Evolutionary conservation across 2,888 invertebrate genomes (phyloP).

Genomic region (Parnassius smintheus): DNA sequence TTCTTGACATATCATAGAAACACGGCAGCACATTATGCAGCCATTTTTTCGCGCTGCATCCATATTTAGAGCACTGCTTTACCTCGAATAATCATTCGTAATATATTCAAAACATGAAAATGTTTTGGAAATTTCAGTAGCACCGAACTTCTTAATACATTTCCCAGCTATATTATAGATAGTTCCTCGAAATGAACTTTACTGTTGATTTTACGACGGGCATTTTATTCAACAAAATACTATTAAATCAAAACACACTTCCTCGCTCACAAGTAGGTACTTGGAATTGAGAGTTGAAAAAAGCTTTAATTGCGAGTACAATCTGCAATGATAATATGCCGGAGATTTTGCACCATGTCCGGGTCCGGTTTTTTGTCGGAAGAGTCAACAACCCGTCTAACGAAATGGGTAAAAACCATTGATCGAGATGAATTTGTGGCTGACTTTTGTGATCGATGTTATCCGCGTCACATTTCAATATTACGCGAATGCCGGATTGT

Average conservation of each 20-base stretch:
- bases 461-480: constrained; percentile 1
- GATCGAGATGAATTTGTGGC: constrained; percentile 1
- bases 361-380: constrained; percentile 52
- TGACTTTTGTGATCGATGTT: constrained; percentile 6
- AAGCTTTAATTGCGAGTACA: constrained; percentile 17
- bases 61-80: too few relatives aligned
- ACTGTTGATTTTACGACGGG: too few relatives aligned
- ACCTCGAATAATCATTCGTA: too few relatives aligned
- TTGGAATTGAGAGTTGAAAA: constrained; percentile 14
- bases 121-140: too few relatives aligned
- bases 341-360: constrained; percentile 17
- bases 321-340: constrained; percentile 12
- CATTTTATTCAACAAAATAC: not conserved
- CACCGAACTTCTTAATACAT: too few relatives aligned
- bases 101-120: too few relatives aligned
- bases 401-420: constrained; percentile 13
- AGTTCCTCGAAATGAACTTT: too few relatives aligned
- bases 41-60: too few relatives aligned
- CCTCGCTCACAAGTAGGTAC: constrained; percentile 13
- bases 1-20: too few relatives aligned
- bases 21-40: too few relatives aligned
- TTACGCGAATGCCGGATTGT: too few relatives aligned
- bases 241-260: constrained; percentile 14
- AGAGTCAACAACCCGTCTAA: constrained; percentile 21
- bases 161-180: too few relatives aligned